Evolutionary conservation across 2,888 invertebrate genomes (phyloP).

Genomic region (Onchidella celtica): DNA sequence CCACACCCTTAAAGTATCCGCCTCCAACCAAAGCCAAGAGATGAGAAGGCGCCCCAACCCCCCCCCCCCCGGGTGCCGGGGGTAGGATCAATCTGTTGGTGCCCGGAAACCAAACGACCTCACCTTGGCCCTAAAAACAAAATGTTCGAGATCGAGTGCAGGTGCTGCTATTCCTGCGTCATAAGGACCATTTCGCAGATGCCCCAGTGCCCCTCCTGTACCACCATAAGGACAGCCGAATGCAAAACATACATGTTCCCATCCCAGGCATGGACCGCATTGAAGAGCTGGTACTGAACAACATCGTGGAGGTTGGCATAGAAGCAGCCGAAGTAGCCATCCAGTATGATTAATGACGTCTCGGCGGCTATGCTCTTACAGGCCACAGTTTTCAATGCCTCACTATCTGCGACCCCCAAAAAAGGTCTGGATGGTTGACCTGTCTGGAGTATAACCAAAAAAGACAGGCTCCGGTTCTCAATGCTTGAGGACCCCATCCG

Average conservation of each 20-base stretch:
- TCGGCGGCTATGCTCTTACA: constrained; percentile 18
- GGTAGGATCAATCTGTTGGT: not conserved
- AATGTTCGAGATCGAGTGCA: not conserved
- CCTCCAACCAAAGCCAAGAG: not conserved
- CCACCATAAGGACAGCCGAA: not conserved
- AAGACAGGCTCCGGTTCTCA: not conserved
- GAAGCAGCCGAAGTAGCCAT: too few species aligned
- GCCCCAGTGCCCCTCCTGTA: constrained; percentile 4
- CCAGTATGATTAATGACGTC: too few species aligned
- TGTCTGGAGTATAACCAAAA: constrained; percentile 6
- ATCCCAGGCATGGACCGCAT: not conserved
- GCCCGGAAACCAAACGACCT: constrained; percentile 3
- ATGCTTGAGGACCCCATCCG: too few species aligned
- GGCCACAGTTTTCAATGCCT: not conserved
- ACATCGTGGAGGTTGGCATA: constrained; percentile 5
- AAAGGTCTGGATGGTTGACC: not conserved
- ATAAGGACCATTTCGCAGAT: not conserved
- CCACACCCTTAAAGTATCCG: not conserved
- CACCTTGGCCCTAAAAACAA: not conserved
- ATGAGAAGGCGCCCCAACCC: not conserved
- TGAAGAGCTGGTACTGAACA: constrained; percentile 4
- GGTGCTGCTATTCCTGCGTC: not conserved
- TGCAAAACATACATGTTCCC: not conserved
- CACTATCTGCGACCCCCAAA: constrained; percentile 5
- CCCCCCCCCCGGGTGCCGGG: not conserved